A percentile compares a stretch with the other conserved stretches of the same genome.
These are phyloP conservation scores for Palythoa caribaeorum DNA, from an alignment of 92 coral and sea anemone species.

Conservation along the genomic window DNA sequence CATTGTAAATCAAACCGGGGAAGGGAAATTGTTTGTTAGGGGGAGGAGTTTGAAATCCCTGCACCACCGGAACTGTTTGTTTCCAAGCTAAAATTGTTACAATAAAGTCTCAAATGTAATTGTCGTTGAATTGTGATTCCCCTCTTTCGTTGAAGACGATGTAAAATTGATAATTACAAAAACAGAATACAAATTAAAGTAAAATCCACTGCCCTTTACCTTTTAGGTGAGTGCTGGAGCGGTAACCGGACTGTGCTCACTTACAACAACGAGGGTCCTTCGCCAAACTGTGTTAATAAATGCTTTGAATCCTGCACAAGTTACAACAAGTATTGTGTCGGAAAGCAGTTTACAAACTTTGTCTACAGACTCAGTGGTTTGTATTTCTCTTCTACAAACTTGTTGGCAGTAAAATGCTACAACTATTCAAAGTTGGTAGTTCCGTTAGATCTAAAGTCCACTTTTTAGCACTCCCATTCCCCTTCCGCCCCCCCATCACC, in stretches of 20 bases:
- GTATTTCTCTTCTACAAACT: neutral
- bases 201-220: neutral
- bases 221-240: conserved; percentile 89
- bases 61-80: too few species aligned
- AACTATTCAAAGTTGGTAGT: too few species aligned
- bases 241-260: conserved; percentile 37
- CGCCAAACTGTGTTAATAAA: conserved; percentile 60
- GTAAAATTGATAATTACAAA: neutral
- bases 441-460: too few species aligned
- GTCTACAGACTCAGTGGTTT: conserved; percentile 72
- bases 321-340: conserved; percentile 65
- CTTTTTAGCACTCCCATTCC: too few species aligned
- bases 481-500: too few species aligned
- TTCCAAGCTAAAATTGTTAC: neutral
- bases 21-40: too few species aligned
- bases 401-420: too few species aligned
- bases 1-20: too few species aligned
- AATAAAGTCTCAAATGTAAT: neutral
- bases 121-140: too few species aligned
- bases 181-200: neutral
- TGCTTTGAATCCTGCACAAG: conserved; percentile 61
- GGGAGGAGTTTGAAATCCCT: too few species aligned
- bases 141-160: neutral
- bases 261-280: conserved; percentile 21
- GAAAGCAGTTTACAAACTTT: conserved; percentile 70